These are phyloP conservation scores for Ia io DNA, from an alignment of 2,113 vertebrate genomes.

Conservation along the genomic window DNA sequence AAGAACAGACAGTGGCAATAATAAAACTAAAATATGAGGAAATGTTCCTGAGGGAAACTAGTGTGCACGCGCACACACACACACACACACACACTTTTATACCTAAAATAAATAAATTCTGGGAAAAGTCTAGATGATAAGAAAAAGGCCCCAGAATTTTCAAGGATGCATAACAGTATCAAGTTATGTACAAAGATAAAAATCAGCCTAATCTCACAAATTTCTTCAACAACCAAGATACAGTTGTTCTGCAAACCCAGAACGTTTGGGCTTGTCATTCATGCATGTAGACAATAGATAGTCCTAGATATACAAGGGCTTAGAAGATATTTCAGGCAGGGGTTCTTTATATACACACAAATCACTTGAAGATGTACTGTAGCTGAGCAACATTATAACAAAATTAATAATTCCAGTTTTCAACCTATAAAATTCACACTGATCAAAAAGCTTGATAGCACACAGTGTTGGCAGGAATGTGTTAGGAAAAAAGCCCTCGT, in stretches of 20 bases:
- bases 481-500: background rate
- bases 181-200: constrained; percentile 7
- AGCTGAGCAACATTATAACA: background rate
- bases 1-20: background rate
- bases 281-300: background rate
- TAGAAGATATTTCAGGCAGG: background rate
- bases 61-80: background rate
- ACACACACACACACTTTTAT: background rate
- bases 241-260: background rate
- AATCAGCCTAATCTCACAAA: background rate
- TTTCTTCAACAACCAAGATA: background rate
- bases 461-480: background rate
- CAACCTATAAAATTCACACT: background rate
- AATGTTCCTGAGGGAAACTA: background rate
- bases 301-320: background rate
- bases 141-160: background rate
- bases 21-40: background rate
- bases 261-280: background rate
- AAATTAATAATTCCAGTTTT: background rate
- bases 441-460: background rate
- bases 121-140: background rate
- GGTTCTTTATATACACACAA: background rate
- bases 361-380: background rate
- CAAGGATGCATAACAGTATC: background rate
- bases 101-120: background rate